Base-by-base conservation (phyloP, 2,113 vertebrate species). In the Hystrix cristata region DNA sequence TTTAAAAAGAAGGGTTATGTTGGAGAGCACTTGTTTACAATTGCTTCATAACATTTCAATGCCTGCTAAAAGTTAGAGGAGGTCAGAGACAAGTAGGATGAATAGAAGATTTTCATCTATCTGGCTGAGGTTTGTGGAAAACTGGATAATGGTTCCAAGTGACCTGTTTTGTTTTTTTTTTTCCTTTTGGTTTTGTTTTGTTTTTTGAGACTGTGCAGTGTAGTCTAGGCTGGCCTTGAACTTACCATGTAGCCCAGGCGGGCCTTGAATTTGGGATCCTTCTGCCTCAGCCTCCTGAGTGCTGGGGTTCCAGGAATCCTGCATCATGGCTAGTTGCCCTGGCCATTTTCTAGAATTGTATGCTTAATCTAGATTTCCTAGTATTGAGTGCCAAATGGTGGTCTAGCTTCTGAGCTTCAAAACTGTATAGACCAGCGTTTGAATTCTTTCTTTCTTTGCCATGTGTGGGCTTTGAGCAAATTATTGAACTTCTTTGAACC, bases 1-100 rank as follows among this genome's bases (percentile, higher is more conserved):
- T 91, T 97, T 96, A 97, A 94, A 94, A 95, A 64, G 82, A 97
- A 97, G 93, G 90, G 69, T 69, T 29, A 11, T 76, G 71, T 76
- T 95, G 90, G 34, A 96, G 69, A 87, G 38, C 48, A 7, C 27
- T 95, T 95, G 91, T 92, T 96, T 95, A 82, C 95, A 79, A 91
- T 79, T 95, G 76, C 67, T 91, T 91, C 38, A 55, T 82, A 95
- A 71, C 93, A 76, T 93, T 96, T 95, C 91, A 89, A 43, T 71
- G 92, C 80, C 57, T 90, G 84, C 83, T 96, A 84, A 96, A 96
- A 95, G 91, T 92, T 94, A 51, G 67, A 48, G 34, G 80, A 82
- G 72, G 92, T 65, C 60, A 83, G 90, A 94, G 81, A 85, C 83
- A 72, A 87, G 16, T 19, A 53, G 81, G 21, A 48, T 93, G 62